Conservation (phyloP, 1,140 invertebrate genomes). For the Anastrepha ludens region DNA sequence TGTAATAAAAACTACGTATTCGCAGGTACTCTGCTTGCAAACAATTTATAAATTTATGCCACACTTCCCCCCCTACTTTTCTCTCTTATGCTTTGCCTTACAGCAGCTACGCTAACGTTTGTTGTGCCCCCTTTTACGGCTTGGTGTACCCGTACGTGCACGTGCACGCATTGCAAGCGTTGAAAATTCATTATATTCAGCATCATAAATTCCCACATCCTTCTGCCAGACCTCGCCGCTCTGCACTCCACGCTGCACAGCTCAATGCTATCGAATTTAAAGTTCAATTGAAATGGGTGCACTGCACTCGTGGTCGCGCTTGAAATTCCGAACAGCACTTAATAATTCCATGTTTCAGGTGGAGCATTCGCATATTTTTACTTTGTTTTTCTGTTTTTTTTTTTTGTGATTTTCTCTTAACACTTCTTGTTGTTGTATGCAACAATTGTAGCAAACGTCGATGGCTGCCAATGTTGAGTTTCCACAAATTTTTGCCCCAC, state of each 20-base stretch:
- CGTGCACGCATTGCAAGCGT: not conserved
- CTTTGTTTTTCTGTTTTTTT: not conserved
- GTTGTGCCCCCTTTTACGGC: not conserved
- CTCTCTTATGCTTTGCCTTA: not conserved
- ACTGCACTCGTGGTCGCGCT: conserved; percentile 18
- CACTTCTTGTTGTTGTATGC: not conserved
- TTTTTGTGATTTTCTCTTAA: not conserved
- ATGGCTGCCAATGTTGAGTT: not conserved
- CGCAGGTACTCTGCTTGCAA: not conserved
- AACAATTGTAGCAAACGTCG: conserved; percentile 25
- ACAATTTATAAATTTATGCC: not conserved
- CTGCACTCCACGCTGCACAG: not conserved
- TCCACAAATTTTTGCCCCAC: not conserved
- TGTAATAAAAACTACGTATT: conserved; percentile 2
- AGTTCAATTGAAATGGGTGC: not conserved
- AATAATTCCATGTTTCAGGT: conserved; percentile 32
- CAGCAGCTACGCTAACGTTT: not conserved
- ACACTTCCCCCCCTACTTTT: not conserved
- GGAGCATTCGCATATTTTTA: not conserved
- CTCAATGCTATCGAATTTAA: not conserved
- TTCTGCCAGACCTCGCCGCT: not conserved
- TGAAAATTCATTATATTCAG: not conserved
- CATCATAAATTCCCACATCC: not conserved
- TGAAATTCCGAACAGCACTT: conserved; percentile 2
- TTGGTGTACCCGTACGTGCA: not conserved